These are phyloP conservation scores for Monochamus saltuarius DNA, from an alignment of 1,140 invertebrate genomes.

Conservation along the genomic window DNA sequence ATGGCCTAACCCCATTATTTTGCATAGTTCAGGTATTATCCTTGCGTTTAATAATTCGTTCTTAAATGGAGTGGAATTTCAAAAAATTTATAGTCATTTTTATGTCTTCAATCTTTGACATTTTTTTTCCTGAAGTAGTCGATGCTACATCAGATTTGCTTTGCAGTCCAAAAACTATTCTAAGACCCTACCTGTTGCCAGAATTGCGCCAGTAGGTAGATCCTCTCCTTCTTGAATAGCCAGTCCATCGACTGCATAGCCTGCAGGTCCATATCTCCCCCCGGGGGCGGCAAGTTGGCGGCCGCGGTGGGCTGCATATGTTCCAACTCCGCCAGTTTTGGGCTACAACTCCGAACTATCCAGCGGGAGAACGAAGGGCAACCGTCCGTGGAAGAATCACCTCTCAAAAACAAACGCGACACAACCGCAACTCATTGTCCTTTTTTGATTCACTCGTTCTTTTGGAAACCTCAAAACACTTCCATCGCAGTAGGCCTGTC, in stretches of 20 bases:
- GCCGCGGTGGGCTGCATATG: conserved; percentile 66
- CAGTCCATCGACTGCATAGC: conserved; percentile 91
- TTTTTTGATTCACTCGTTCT: neutral
- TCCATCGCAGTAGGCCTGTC: neutral
- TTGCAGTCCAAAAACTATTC: neutral
- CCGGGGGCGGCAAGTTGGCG: conserved; percentile 56
- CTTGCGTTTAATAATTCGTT: too few relatives aligned
- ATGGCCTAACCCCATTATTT: too few relatives aligned
- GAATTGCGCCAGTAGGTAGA: conserved; percentile 88
- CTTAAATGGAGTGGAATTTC: too few relatives aligned
- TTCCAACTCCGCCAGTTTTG: conserved; percentile 48
- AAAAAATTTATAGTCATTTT: too few relatives aligned
- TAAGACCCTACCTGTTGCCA: conserved; percentile 83
- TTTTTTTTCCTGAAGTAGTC: too few relatives aligned
- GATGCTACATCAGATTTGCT: neutral
- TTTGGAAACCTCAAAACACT: conserved; percentile 9
- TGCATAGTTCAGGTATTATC: too few relatives aligned
- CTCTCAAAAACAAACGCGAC: conserved; percentile 19
- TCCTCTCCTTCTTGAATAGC: conserved; percentile 91
- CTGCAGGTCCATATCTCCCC: conserved; percentile 76
- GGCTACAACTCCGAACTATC: neutral
- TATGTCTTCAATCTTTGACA: too few relatives aligned
- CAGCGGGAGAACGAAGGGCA: neutral
- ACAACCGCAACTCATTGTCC: conserved; percentile 3
- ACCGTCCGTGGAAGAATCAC: neutral